These are phyloP conservation scores for Strix occidentalis DNA, from an alignment of 2,797 vertebrate species.

Conservation along the genomic window DNA sequence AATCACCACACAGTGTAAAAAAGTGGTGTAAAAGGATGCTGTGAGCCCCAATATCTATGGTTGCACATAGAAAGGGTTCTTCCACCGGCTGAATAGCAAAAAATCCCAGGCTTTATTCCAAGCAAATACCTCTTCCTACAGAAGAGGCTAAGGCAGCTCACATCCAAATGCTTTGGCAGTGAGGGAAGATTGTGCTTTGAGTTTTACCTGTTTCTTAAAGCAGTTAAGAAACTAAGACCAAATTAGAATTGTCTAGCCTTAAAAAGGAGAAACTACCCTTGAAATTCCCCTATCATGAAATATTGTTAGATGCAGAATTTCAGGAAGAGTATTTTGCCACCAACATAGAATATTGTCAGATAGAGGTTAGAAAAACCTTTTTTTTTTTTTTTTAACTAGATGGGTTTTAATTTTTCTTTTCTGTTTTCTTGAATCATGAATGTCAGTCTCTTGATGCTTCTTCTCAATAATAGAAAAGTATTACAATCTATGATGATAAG, in stretches of 20 bases:
- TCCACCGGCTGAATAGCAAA: not conserved
- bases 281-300: not conserved
- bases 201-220: not conserved
- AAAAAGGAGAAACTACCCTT: not conserved
- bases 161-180: not conserved
- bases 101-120: not conserved
- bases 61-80: not conserved
- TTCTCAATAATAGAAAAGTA: not conserved
- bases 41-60: not conserved
- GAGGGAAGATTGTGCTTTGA: not conserved
- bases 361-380: not conserved
- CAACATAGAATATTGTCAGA: not conserved
- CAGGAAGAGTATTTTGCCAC: not conserved
- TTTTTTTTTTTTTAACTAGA: not conserved
- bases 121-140: not conserved
- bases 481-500: not conserved
- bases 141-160: not conserved
- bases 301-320: not conserved
- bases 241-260: not conserved
- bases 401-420: not conserved
- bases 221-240: not conserved
- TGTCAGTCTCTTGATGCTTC: not conserved
- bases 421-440: not conserved
- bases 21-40: not conserved
- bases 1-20: not conserved